These are phyloP conservation scores for Drosophila picticornis DNA, from an alignment of 2,888 invertebrate genomes.

Conservation along the genomic window DNA sequence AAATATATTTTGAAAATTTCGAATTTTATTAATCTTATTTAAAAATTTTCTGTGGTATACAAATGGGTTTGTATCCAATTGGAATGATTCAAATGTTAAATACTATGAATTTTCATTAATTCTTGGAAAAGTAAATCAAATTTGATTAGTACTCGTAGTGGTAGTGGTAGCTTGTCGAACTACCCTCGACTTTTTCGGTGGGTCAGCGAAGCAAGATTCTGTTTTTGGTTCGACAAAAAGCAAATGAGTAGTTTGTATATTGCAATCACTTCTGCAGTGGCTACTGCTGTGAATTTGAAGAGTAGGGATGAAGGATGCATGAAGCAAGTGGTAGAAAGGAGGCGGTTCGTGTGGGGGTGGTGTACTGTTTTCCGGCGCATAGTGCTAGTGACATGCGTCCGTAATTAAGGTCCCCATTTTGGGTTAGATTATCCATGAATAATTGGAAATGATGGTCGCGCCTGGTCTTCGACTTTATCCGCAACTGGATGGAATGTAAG, in stretches of 20 bases:
- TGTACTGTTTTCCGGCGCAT: slow-evolving; percentile 20
- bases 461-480: slow-evolving; percentile 12
- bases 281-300: slow-evolving; percentile 4
- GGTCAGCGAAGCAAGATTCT: not conserved
- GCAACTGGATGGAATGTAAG: not conserved
- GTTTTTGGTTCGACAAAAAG: slow-evolving; percentile 28
- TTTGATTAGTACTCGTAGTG: not conserved
- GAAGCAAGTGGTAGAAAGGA: not conserved
- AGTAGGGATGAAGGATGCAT: not conserved
- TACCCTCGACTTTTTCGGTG: slow-evolving; percentile 12
- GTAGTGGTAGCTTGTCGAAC: not conserved
- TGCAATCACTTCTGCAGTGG: slow-evolving; percentile 40
- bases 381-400: slow-evolving; percentile 71
- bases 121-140: not conserved
- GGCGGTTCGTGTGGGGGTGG: too few species aligned
- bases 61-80: not conserved
- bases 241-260: slow-evolving; percentile 49
- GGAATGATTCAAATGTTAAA: not conserved
- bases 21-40: not conserved
- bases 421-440: slow-evolving; percentile 85
- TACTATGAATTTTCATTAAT: not conserved
- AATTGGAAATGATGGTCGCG: slow-evolving; percentile 78
- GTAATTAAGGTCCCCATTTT: slow-evolving; percentile 85
- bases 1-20: not conserved
- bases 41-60: not conserved